Evolutionary conservation across 2,888 invertebrate genomes (phyloP).

Genomic region (Halocaridina rubra): DNA sequence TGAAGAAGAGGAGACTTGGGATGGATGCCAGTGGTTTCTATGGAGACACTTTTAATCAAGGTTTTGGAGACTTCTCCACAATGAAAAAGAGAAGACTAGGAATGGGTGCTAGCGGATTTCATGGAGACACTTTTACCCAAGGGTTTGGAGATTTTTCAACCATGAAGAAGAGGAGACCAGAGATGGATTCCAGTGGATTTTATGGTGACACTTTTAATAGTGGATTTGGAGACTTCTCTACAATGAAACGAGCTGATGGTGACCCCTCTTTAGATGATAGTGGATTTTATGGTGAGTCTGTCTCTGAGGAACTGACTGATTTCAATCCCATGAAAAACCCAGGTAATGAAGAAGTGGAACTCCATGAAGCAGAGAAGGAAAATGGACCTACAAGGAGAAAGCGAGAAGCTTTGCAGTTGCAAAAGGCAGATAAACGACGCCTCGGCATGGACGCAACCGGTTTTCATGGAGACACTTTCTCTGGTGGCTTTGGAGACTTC

Average conservation of each 20-base stretch:
- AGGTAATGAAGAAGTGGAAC: background rate
- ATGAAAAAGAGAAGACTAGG: conserved; percentile 65
- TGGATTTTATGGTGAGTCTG: conserved; percentile 67
- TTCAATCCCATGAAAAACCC: conserved; percentile 66
- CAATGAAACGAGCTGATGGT: conserved; percentile 66
- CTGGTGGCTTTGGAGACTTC: conserved; percentile 61
- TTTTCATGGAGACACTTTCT: conserved; percentile 67
- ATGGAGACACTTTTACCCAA: conserved; percentile 67
- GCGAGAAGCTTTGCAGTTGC: background rate
- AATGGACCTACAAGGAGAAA: background rate
- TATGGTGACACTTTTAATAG: conserved; percentile 66
- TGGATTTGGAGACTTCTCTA: conserved; percentile 66
- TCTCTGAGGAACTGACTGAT: conserved; percentile 66
- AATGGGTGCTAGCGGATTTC: conserved; percentile 66
- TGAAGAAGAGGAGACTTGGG: conserved; percentile 65
- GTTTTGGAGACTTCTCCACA: conserved; percentile 67
- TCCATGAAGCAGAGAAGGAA: background rate
- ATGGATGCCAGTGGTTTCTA: conserved; percentile 67
- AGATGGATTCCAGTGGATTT: conserved; percentile 66
- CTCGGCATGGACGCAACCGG: conserved; percentile 65
- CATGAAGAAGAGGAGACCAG: conserved; percentile 65
- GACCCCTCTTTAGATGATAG: conserved; percentile 65
- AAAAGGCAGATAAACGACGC: conserved; percentile 11
- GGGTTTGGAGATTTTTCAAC: conserved; percentile 67
- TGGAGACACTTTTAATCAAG: conserved; percentile 67